These are phyloP conservation scores for Metridium senile DNA, from an alignment of 92 coral and sea anemone species.

Conservation along the genomic window DNA sequence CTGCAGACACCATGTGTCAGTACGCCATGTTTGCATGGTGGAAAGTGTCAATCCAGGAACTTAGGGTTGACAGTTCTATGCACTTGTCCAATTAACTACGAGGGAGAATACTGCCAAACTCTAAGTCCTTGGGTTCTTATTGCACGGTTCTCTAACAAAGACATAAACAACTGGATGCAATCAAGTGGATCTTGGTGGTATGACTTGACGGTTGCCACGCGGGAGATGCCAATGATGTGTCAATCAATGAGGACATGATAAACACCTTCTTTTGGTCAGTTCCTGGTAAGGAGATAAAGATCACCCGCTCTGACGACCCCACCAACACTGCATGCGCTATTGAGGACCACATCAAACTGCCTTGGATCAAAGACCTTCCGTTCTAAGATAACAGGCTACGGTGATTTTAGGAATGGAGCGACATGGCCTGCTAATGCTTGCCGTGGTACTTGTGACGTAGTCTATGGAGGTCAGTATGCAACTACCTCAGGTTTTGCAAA, in stretches of 20 bases:
- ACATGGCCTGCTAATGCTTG: constrained; percentile 39
- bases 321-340: background rate
- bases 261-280: constrained; percentile 44
- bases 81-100: no score
- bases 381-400: constrained; percentile 39
- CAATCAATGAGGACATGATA: constrained; percentile 48
- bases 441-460: constrained; percentile 38
- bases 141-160: constrained; percentile 20
- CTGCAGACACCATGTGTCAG: no score
- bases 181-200: constrained; percentile 30
- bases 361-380: constrained; percentile 39
- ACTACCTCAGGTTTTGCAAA: constrained; percentile 38
- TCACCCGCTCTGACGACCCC: constrained; percentile 47
- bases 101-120: no score
- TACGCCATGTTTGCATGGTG: no score
- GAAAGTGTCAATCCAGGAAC: no score
- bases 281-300: constrained; percentile 29
- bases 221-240: constrained; percentile 10
- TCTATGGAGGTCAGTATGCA: constrained; percentile 37
- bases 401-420: constrained; percentile 23
- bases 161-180: constrained; percentile 32
- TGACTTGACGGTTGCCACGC: background rate
- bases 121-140: constrained; percentile 7
- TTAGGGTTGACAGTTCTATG: no score
- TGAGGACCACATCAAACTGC: background rate